Percentiles rank a stretch among this genome's conserved stretches.
phyloP scores from a whole-genome alignment of 2,113 vertebrate species.

The Scatophagus argus region DNA sequence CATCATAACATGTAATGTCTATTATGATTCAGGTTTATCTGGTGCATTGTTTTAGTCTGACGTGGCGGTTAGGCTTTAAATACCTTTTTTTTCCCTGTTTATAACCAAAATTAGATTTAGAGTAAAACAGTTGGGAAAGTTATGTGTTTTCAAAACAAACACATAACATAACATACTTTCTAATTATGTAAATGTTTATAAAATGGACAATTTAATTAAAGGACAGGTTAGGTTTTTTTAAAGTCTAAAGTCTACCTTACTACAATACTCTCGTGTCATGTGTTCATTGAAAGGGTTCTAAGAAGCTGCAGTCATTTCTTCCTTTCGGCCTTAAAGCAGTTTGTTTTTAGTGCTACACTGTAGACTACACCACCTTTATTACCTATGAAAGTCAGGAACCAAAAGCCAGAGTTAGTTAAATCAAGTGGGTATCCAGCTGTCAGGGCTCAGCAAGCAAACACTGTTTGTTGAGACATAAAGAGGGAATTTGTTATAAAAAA shows the following conservation, averaged over 20 bases:
- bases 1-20: background rate
- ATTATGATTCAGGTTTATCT: constrained; percentile 24
- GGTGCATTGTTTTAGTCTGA: background rate
- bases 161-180: too few relatives aligned
- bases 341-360: too few relatives aligned
- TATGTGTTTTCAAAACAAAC: too few relatives aligned
- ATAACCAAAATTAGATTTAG: background rate
- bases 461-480: background rate
- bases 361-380: too few relatives aligned
- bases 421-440: background rate
- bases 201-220: background rate
- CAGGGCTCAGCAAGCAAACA: background rate
- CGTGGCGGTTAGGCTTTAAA: background rate
- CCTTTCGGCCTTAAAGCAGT: background rate
- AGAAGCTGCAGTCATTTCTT: background rate
- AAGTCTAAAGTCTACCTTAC: background rate
- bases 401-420: background rate
- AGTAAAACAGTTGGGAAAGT: background rate
- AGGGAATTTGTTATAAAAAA: background rate
- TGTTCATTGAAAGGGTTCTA: background rate
- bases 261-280: too few relatives aligned
- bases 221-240: background rate
- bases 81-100: background rate
- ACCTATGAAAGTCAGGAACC: background rate
- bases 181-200: background rate